These are phyloP conservation scores for Hydraecia micacea DNA, from an alignment of 2,888 invertebrate genomes.

Conservation along the genomic window DNA sequence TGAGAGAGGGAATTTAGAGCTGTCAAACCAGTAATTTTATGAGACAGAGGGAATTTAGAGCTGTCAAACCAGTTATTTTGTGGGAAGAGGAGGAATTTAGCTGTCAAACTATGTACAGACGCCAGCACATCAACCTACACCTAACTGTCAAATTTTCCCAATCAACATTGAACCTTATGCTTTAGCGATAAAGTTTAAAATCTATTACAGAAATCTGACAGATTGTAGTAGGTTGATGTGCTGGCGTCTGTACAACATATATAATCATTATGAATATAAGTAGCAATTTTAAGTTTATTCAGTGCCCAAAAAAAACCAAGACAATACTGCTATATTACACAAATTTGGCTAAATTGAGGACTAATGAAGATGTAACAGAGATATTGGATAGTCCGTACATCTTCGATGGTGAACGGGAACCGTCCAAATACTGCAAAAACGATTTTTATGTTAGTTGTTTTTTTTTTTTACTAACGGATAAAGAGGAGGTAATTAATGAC, in stretches of 20 bases:
- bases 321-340: background rate
- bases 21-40: background rate
- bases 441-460: background rate
- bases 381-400: conserved; percentile 21
- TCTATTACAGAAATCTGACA: no score
- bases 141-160: no score
- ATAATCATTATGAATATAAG: background rate
- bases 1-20: background rate
- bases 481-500: no score
- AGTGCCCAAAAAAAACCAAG: background rate
- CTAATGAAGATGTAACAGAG: conserved; percentile 28
- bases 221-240: no score
- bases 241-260: no score
- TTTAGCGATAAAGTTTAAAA: no score
- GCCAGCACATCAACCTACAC: no score
- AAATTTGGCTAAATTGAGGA: background rate
- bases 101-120: no score
- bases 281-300: background rate
- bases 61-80: background rate
- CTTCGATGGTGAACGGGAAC: conserved; percentile 22
- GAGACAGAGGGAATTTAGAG: background rate
- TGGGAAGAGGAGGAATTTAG: background rate
- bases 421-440: conserved; percentile 19
- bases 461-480: background rate
- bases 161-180: no score